Evolutionary conservation across 2,113 vertebrate genomes (phyloP).

Genomic region (Dasyornis broadbenti): DNA sequence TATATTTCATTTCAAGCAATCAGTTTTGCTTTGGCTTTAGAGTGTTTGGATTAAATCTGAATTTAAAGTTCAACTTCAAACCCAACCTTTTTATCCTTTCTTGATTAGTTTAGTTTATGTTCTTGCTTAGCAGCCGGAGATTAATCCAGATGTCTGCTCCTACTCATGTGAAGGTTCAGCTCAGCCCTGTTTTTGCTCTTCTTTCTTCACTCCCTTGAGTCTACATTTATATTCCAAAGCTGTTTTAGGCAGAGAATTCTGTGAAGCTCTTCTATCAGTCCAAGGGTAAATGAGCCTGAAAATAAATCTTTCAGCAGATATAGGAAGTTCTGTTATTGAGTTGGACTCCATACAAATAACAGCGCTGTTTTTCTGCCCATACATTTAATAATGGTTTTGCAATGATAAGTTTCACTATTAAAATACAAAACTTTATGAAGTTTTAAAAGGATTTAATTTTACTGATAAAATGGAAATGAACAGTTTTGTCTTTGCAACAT

Average conservation of each 20-base stretch:
- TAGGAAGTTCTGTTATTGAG: background rate
- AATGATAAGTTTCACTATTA: slow-evolving; percentile 8
- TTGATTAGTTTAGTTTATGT: slow-evolving; percentile 19
- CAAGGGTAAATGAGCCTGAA: slow-evolving; percentile 66
- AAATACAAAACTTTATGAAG: background rate
- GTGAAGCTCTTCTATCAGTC: slow-evolving; percentile 41
- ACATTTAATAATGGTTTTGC: slow-evolving; percentile 14
- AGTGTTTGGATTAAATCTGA: slow-evolving; percentile 41
- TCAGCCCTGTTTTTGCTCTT: background rate
- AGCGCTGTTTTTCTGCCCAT: background rate
- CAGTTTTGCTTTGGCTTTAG: slow-evolving; percentile 3
- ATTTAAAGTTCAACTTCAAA: slow-evolving; percentile 32
- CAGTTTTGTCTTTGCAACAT: background rate
- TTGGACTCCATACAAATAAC: slow-evolving; percentile 16
- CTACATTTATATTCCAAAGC: slow-evolving; percentile 59
- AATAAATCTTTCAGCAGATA: slow-evolving; percentile 54
- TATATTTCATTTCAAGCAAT: background rate
- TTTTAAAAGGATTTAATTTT: slow-evolving; percentile 10
- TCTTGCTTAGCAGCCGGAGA: background rate
- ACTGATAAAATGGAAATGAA: background rate
- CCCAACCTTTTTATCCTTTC: slow-evolving; percentile 5
- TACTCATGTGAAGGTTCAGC: background rate
- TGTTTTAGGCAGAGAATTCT: slow-evolving; percentile 28
- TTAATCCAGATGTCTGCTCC: background rate
- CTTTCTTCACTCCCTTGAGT: background rate